Conservation (phyloP, 1,140 invertebrate genomes). For the Magallana angulata region DNA sequence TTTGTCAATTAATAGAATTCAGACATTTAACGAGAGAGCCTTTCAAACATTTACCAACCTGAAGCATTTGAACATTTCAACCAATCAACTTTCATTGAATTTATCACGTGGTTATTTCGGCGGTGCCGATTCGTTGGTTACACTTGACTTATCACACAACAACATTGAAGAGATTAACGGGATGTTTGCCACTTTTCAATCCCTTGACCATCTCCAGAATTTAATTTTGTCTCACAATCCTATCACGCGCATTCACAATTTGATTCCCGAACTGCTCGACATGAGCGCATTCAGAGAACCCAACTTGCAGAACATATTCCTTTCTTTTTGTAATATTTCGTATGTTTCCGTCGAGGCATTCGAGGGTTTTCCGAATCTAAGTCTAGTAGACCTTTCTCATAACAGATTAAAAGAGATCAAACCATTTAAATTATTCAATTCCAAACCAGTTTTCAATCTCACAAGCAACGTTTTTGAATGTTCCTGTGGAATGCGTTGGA, state of each 20-base stretch:
- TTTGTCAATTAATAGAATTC: slow-evolving; percentile 37
- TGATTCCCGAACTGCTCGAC: background rate
- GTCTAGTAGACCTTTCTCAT: background rate
- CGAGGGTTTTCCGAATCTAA: slow-evolving; percentile 5
- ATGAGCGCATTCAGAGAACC: background rate
- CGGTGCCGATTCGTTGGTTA: slow-evolving; percentile 33
- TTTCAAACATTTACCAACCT: slow-evolving; percentile 43
- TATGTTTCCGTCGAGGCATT: background rate
- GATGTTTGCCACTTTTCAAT: slow-evolving; percentile 29
- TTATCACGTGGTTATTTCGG: slow-evolving; percentile 44
- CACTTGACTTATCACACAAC: slow-evolving; percentile 48
- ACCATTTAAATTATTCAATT: slow-evolving; percentile 38
- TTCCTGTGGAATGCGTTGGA: slow-evolving; percentile 54
- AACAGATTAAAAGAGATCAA: background rate
- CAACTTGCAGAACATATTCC: background rate
- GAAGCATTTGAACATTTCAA: slow-evolving; percentile 39
- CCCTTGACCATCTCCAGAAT: background rate
- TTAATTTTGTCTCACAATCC: background rate
- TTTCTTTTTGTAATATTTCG: slow-evolving; percentile 1
- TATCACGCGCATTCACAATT: background rate
- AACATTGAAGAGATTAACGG: slow-evolving; percentile 18
- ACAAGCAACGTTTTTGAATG: slow-evolving; percentile 47
- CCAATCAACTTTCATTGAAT: slow-evolving; percentile 39
- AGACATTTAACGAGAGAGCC: slow-evolving; percentile 1
- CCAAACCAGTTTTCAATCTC: slow-evolving; percentile 37